Base-by-base conservation (phyloP, 2,888 invertebrate species). In the Pandemis corylana region DNA sequence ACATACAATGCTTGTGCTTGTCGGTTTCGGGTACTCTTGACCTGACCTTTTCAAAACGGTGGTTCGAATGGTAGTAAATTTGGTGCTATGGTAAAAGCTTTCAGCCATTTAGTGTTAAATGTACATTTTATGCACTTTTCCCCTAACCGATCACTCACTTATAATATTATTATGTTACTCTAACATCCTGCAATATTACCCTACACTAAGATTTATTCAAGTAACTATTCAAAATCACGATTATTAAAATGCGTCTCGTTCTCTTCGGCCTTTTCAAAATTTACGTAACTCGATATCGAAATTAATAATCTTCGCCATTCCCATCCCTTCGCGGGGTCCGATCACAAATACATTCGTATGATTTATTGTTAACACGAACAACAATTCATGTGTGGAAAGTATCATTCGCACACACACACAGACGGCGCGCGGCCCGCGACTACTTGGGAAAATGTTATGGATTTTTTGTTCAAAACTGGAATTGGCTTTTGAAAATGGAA, bases 261-360 rank as follows among this genome's bases (percentile, higher is more conserved):
- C 65, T 20, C 20, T 20, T 20, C 20, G 20, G 20, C 20, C 20
- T 7, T 36, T 20, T 28, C 0, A 44, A 49, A 46, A 49, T n/a
- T 51, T n/a, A n/a, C 51, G 5, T 9, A 12, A 69, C 56, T 74
- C 77, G 78, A 77, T 68, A 64, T n/a, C 7, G 2, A 41, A n/a
- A 15, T 63, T 63, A 20, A 73, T 51, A 36, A 44, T 51, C 65
- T 9, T 2, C 36, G 3, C 7, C 41, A 63, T 28, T 64, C 71
- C 70, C 88, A 81, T 65, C 87, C 78, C 87, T 83, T 84, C 75
- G 10, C 76, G 76, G 72, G 72, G 77, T 78, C 84, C 87, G 91
- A 90, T 92, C 93, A 93, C 93, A 92, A 93, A 93, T 93, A 93
- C 94, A 93, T 90, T 90, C 87, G 85, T 92, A 93, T 94, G 94